Conservation (phyloP, 2,888 invertebrate genomes). For the Orgyia antiqua region DNA sequence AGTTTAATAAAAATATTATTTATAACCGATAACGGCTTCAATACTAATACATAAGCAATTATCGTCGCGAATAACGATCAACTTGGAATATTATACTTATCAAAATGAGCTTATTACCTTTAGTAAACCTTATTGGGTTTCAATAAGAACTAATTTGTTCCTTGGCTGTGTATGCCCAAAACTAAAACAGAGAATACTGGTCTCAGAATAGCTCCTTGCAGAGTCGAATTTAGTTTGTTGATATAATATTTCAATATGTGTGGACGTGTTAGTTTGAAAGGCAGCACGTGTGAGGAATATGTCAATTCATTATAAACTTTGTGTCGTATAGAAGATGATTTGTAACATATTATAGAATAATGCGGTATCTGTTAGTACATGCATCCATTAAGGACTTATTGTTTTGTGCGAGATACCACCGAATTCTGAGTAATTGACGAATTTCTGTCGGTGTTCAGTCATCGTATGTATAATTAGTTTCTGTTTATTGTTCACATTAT, state of each 20-base stretch:
- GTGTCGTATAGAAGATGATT: constrained; percentile 68
- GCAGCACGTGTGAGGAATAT: constrained; percentile 71
- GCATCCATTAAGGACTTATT: constrained; percentile 62
- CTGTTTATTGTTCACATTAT: constrained; percentile 40
- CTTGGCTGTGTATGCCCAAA: constrained; percentile 13
- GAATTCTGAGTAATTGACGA: constrained; percentile 65
- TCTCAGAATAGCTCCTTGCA: constrained; percentile 9
- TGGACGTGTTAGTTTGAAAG: constrained; percentile 35
- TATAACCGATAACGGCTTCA: constrained; percentile 21
- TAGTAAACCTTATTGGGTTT: constrained; percentile 29
- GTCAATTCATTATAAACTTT: constrained; percentile 77
- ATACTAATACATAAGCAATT: constrained; percentile 27
- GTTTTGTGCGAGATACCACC: constrained; percentile 45
- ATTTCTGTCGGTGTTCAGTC: constrained; percentile 41
- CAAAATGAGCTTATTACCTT: constrained; percentile 21
- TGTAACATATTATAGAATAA: constrained; percentile 74
- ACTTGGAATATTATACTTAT: constrained; percentile 34
- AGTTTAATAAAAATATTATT: constrained; percentile 19
- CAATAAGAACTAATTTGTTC: constrained; percentile 36
- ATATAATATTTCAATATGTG: constrained; percentile 13
- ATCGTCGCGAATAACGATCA: constrained; percentile 34
- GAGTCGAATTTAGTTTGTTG: constrained; percentile 25
- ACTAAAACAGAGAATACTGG: constrained; percentile 2
- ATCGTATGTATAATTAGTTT: constrained; percentile 51
- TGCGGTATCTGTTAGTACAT: constrained; percentile 62